phyloP scores from a whole-genome alignment of 1,140 invertebrate genomes.

The Bombus pyrosoma region DNA sequence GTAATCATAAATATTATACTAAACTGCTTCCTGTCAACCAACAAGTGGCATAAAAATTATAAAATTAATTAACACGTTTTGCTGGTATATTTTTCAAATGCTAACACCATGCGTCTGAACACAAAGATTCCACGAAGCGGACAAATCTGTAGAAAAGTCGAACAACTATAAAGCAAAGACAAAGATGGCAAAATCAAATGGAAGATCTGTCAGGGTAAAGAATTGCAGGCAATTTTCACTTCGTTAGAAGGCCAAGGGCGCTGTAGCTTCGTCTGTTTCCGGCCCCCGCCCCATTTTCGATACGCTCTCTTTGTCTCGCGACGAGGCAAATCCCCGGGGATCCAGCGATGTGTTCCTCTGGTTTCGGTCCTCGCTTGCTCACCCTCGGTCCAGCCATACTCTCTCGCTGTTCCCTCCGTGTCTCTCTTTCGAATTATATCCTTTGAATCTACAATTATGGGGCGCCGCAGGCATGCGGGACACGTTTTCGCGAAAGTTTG shows the following conservation, averaged over 20 bases:
- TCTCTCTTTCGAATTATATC: conserved; percentile 79
- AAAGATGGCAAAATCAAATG: conserved; percentile 49
- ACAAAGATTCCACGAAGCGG: no score
- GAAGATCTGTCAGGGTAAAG: conserved; percentile 38
- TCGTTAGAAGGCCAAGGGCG: conserved; percentile 72
- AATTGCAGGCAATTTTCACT: conserved; percentile 80
- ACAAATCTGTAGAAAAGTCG: no score
- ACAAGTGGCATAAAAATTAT: no score
- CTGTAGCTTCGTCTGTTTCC: neutral
- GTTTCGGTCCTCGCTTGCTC: neutral
- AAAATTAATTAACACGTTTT: no score
- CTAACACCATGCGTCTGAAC: no score
- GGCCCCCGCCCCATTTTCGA: neutral
- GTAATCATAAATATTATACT: no score
- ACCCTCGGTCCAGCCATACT: conserved; percentile 10
- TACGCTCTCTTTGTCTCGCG: neutral
- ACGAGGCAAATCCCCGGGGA: conserved; percentile 59
- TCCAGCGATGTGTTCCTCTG: conserved; percentile 30
- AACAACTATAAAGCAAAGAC: neutral
- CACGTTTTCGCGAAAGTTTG: conserved; percentile 80
- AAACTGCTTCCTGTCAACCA: no score
- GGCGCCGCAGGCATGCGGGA: conserved; percentile 75
- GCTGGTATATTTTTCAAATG: no score
- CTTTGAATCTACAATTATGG: conserved; percentile 83
- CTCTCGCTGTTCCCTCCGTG: conserved; percentile 19